A percentile compares a stretch with the other conserved stretches of the same genome.
phyloP scores from a whole-genome alignment of 2,888 invertebrate species.

The Tortricodes alternella region DNA sequence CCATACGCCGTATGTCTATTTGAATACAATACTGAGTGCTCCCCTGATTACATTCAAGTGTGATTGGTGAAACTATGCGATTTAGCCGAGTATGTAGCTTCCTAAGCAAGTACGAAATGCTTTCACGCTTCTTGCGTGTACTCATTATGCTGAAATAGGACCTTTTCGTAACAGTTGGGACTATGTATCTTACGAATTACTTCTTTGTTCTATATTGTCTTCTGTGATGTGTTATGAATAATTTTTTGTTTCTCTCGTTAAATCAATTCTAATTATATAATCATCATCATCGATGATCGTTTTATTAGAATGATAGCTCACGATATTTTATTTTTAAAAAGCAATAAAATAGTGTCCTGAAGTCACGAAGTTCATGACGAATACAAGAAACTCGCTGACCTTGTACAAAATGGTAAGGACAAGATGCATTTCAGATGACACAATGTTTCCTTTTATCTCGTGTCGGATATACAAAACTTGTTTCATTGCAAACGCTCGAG shows the following conservation, averaged over 20 bases:
- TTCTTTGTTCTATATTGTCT: too few relatives aligned
- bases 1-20: constrained; percentile 39
- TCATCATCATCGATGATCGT: too few relatives aligned
- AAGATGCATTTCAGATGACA: constrained; percentile 27
- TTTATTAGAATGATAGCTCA: too few relatives aligned
- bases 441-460: constrained; percentile 20
- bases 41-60: constrained; percentile 42
- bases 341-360: neutral
- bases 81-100: too few relatives aligned
- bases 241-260: too few relatives aligned
- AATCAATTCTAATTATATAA: too few relatives aligned
- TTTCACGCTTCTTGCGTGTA: too few relatives aligned
- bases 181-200: too few relatives aligned
- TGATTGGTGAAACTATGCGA: constrained; percentile 36
- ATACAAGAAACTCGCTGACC: neutral
- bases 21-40: constrained; percentile 39
- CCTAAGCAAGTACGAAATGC: too few relatives aligned
- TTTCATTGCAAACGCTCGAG: neutral
- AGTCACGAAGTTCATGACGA: constrained; percentile 12
- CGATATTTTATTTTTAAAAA: neutral
- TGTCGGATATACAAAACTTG: neutral
- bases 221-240: too few relatives aligned
- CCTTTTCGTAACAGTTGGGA: too few relatives aligned
- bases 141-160: too few relatives aligned
- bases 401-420: constrained; percentile 22